Evolutionary conservation across 1,140 invertebrate genomes (phyloP), one percentile per base, ranked within the genome.

Genomic region (Saccostrea echinata): DNA sequence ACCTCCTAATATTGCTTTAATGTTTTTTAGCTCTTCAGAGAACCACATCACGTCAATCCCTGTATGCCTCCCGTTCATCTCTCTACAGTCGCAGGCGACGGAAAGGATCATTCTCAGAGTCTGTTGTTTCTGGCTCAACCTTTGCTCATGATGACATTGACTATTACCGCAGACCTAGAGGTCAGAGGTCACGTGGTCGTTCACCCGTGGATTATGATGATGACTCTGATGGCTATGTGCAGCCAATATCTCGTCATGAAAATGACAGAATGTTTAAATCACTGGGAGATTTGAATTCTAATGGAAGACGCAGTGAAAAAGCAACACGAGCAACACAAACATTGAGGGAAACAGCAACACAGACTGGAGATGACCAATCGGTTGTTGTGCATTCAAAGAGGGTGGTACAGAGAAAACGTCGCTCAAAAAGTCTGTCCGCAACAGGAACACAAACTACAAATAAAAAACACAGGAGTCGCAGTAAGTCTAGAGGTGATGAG

Each of bases 1-100:
- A 9, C n/a, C n/a, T n/a, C n/a, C n/a, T n/a, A 43, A 12, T 11
- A 80, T 18, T 76, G 27, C 9, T 0, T 88, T 61, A 81, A 68
- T 80, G 84, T 87, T 76, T 88, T 90, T 61, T 87, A 93, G 92
- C 91, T 86, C 90, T 93, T 3, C 84, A 90, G 16, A 90, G 93
- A 84, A 87, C 92, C 27, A 86, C 89, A 1, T 94, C 93, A n/a
- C 91, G 91, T 61, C 88, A 89, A 13, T 94, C 93, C 11, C 84
- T 94, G 12, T 94, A 93, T 84, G 91, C 93, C n/a, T 94, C 93
- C 3, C 89, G 93, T 43, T 93, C 92, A 35, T 94, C 93, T 18
- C 68, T 94, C 24, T 94, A 94, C 85, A 91, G 91, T n/a, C 88
- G 93, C 12, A 80, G 92, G 21, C 61, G 92, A 24, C 61, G 91